Evolutionary conservation across 1,140 invertebrate genomes (phyloP), one percentile per base, ranked within the genome.

Genomic region (Coptotermes formosanus): DNA sequence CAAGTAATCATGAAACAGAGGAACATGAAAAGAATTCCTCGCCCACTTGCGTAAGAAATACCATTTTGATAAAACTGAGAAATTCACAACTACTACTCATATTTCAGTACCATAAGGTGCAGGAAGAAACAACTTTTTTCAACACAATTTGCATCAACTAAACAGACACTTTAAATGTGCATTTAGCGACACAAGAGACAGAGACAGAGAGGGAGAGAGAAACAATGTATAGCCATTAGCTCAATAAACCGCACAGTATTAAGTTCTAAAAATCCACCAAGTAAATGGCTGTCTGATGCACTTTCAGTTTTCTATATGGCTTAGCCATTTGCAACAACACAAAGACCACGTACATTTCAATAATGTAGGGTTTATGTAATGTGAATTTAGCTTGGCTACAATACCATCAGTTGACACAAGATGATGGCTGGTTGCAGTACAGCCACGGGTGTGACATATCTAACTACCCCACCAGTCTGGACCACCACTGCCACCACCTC

Each of bases 391-490:
- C 64, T 75, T 75, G 64, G n/a, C 64, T 75, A 75, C 64, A 75
- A 9, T 75, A 30, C 64, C 64, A 75, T 75, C 25, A 30, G 64
- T 30, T 25, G 64, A 75, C 6, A 30, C 64, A 30, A 75, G 25
- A 25, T 75, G 64, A 25, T 75, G 64, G n/a, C 2, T 75, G 64
- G n/a, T 59, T 59, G 23, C 83, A 64, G 30, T 64, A 21, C 43
- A 25, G 52, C n/a, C 48, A 55, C 30, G 8, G n/a, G n/a, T 8
- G 23, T 25, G n/a, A 25, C 14, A 25, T 52, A 84, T 55, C 55
- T 85, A 64, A 45, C 84, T 82, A 87, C 87, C 88, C 91, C 91
- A 92, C 91, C 91, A 92, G 86, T 90, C 89, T 48, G 89, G 64
- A n/a, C 64, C 64, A 21, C 16, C 59, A 64, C 59, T n/a, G 14